These are phyloP conservation scores for Macrotus californicus DNA, from an alignment of 2,113 vertebrate species.

Conservation along the genomic window DNA sequence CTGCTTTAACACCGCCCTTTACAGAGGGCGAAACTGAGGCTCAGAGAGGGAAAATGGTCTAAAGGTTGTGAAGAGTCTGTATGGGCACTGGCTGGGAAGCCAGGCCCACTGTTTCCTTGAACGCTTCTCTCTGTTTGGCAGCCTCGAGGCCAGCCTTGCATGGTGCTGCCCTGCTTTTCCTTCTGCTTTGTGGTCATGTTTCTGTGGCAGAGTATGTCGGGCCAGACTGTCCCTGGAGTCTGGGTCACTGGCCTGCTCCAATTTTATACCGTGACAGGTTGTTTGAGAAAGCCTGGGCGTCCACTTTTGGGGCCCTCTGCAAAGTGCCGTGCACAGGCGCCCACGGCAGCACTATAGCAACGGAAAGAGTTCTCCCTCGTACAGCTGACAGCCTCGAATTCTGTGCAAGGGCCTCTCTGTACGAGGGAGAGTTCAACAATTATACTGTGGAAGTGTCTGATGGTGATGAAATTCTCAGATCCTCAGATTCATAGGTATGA, in stretches of 20 bases:
- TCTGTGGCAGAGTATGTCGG: neutral
- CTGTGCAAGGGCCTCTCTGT: neutral
- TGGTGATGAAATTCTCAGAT: constrained; percentile 67
- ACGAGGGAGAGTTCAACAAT: constrained; percentile 57
- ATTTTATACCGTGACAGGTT: constrained; percentile 44
- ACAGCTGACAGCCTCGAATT: rapidly evolving
- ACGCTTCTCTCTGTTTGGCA: neutral
- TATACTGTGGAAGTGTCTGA: constrained; percentile 50
- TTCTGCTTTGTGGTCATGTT: neutral
- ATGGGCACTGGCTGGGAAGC: neutral
- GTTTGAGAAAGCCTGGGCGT: neutral
- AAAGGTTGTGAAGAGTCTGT: neutral
- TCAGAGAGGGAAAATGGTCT: neutral
- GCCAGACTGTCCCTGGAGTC: neutral
- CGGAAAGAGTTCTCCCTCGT: neutral
- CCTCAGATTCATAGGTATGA: constrained; percentile 72
- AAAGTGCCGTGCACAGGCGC: neutral
- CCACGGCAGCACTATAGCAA: rapidly evolving
- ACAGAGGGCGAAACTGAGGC: neutral
- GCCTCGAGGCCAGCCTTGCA: neutral
- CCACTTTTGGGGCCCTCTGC: neutral
- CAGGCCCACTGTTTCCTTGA: neutral
- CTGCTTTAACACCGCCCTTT: neutral
- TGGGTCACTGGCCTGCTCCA: constrained; percentile 1
- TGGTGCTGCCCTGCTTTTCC: neutral